Conservation (phyloP, 1,140 invertebrate genomes). For the Tetramorium simillimum region DNA sequence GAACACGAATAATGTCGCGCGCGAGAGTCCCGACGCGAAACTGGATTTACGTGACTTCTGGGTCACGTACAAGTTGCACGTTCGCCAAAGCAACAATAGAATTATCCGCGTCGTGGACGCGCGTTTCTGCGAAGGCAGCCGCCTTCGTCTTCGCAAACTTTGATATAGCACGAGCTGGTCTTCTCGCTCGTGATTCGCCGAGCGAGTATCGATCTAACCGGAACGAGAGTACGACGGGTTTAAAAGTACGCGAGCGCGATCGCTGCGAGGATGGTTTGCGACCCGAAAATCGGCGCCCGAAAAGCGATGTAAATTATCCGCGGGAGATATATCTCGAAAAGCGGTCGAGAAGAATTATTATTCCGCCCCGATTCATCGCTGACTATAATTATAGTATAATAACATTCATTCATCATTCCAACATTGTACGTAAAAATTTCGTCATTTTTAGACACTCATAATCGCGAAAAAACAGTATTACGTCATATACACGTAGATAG, state of each 20-base stretch:
- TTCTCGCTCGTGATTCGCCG: constrained; percentile 28
- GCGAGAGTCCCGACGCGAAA: constrained; percentile 27
- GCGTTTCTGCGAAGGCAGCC: constrained; percentile 28
- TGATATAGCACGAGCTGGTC: neutral
- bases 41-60: constrained; percentile 60
- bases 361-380: constrained; percentile 25
- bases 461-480: constrained; percentile 6
- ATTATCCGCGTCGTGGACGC: constrained; percentile 46
- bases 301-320: constrained; percentile 33
- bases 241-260: constrained; percentile 11
- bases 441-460: constrained; percentile 14
- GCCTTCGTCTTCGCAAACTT: constrained; percentile 27
- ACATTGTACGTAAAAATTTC: neutral
- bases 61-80: constrained; percentile 62
- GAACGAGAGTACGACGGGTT: neutral
- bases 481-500: neutral
- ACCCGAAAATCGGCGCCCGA: constrained; percentile 26
- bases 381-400: neutral
- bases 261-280: neutral
- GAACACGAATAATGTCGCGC: constrained; percentile 18
- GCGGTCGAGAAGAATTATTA: constrained; percentile 37
- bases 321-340: neutral
- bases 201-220: constrained; percentile 37
- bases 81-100: constrained; percentile 58
- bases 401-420: neutral